Base-by-base conservation (phyloP, 2,113 vertebrate species). In the Thamnaconus septentrionalis region DNA sequence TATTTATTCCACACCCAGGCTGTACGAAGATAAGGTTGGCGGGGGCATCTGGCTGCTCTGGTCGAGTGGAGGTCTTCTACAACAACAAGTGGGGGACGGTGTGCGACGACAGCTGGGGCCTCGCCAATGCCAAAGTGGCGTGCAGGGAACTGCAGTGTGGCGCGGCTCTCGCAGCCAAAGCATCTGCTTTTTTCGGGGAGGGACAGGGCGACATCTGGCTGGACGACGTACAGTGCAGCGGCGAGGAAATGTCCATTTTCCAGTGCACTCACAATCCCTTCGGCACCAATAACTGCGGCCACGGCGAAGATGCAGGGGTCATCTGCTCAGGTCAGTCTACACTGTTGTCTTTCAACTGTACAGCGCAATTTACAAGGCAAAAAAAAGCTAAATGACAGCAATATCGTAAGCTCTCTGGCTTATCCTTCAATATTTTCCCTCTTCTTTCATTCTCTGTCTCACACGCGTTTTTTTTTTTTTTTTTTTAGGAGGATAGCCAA, bases 171-270 rank as follows among this genome's bases (percentile, higher is more conserved):
- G 78, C 76, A 18, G 65, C 75, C 41, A 71, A 62, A 31, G 46
- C 4, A 8, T 0, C 5, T 0, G 83, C 80, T 1, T 66, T 66
- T 55, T 91, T 89, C 63, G 85, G 87, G 39, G 51, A 62, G 3
- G 89, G 88, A 31, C 69, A 71, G 10, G 62, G 57, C 0, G 0
- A 7, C 3, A 89, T 88, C 61, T 87, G 76, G 84, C 7, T 90
- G 82, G 87, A 89, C 41, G 82, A 91, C 52, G 82, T 90, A n/a
- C 5, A 42, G 8, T 91, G 90, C 66, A 8, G 7, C 9, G 90
- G 87, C 4, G 0, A 0, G 1, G 90, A 89, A 70, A 5, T 41
- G 0, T 81, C 75, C 8, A 49, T 91, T 55, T 0, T 71, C 0
- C 56, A 82, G 8, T 90, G 87, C 5, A 0, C 3, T 3, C 87